Conservation (phyloP, 2,888 invertebrate species). For the Oscheius myriophilus region DNA sequence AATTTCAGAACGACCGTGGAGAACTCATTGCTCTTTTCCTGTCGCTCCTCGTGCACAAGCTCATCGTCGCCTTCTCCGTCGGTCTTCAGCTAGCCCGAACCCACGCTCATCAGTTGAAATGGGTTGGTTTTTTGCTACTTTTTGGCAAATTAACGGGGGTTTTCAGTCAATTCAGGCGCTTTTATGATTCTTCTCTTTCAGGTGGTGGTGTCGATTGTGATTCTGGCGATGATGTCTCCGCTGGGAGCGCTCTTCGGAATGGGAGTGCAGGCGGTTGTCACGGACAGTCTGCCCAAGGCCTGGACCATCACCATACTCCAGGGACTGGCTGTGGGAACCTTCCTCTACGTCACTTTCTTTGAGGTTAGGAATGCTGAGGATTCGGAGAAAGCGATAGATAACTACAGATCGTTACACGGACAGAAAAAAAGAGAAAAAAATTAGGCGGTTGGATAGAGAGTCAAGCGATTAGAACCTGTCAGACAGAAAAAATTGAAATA, state of each 20-base stretch:
- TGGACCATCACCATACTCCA: slow-evolving; percentile 74
- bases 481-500: too few species aligned
- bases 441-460: not conserved
- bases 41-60: slow-evolving; percentile 69
- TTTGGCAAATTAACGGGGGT: not conserved
- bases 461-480: not conserved
- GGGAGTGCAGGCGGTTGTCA: slow-evolving; percentile 47
- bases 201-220: slow-evolving; percentile 63
- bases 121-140: slow-evolving; percentile 45
- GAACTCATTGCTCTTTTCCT: slow-evolving; percentile 61
- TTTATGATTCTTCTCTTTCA: slow-evolving; percentile 3
- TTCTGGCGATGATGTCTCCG: slow-evolving; percentile 79
- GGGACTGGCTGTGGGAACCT: slow-evolving; percentile 89
- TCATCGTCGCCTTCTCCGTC: slow-evolving; percentile 76
- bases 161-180: not conserved
- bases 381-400: too few species aligned
- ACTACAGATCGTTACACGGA: too few species aligned
- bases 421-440: too few species aligned
- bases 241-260: slow-evolving; percentile 74
- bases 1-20: slow-evolving; percentile 28
- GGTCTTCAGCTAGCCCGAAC: slow-evolving; percentile 72
- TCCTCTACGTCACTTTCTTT: slow-evolving; percentile 93
- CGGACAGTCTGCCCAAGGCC: slow-evolving; percentile 45
- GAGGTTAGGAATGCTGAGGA: slow-evolving; percentile 82
- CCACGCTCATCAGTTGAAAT: slow-evolving; percentile 67